Evolutionary conservation across 37 sponge, comb jelly and placozoan genomes (phyloP).

Genomic region (Axinella damicornis): DNA sequence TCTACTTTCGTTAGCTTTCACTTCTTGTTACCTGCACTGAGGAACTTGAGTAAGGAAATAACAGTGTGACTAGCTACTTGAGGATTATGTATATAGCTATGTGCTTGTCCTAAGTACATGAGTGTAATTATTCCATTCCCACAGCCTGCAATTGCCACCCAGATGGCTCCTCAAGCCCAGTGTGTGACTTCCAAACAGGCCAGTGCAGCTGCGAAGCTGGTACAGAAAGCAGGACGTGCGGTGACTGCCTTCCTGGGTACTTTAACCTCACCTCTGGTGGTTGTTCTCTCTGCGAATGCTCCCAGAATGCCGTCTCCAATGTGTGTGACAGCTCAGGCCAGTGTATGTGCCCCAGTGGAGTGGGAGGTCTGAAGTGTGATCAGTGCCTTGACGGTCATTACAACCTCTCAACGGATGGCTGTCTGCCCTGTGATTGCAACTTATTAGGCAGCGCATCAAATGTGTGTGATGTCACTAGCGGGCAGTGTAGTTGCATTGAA

Average conservation of each 20-base stretch:
- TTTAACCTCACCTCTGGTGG: conserved; percentile 53
- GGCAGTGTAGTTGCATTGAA: conserved; percentile 77
- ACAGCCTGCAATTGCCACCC: conserved; percentile 47
- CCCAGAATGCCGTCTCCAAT: conserved; percentile 45
- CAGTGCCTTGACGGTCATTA: conserved; percentile 41
- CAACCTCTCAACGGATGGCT: conserved; percentile 53
- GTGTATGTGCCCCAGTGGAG: conserved; percentile 62
- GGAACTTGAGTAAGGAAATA: too few relatives aligned
- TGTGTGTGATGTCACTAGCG: conserved; percentile 53
- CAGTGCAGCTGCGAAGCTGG: conserved; percentile 76
- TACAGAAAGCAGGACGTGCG: conserved; percentile 49
- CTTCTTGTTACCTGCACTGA: too few relatives aligned
- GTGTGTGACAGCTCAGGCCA: conserved; percentile 61
- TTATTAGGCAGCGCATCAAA: conserved; percentile 25
- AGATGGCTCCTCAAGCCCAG: conserved; percentile 17
- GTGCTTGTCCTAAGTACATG: too few relatives aligned
- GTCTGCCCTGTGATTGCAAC: conserved; percentile 55
- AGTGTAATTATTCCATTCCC: too few relatives aligned
- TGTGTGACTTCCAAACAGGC: conserved; percentile 58
- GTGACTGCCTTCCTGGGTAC: conserved; percentile 57
- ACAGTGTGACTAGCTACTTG: too few relatives aligned
- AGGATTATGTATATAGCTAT: too few relatives aligned
- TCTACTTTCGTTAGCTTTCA: too few relatives aligned
- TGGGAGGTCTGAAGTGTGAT: conserved; percentile 50
- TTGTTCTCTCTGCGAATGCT: conserved; percentile 70